Base-by-base conservation (phyloP, 2,888 invertebrate species). In the Philaethria dido region DNA sequence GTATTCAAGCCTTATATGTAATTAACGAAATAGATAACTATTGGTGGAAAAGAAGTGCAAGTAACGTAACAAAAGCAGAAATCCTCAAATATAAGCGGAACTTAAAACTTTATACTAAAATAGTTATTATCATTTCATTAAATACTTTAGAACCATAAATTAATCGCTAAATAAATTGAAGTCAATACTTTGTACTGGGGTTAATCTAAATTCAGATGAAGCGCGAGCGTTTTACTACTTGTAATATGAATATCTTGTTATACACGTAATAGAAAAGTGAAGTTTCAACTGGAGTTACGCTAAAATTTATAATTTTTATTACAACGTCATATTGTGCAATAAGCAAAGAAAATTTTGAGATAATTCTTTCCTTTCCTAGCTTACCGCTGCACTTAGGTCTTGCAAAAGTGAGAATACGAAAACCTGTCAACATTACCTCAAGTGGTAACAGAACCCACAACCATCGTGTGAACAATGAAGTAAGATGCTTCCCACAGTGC, bases 181-280 rank as follows among this genome's bases (percentile, higher is more conserved):
- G 25, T 45, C 20, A 20, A 8, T 33, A 33, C 60, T 60, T 60
- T 45, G 33, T 20, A 33, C 47, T 47, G 18, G 45, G n/a, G 60
- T 60, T 60, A 60, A 60, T 60, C 33, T 60, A 45, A 60, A 60
- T 60, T 29, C 60, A 33, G 29, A 60, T 60, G 60, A 44, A 29
- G 18, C 60, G 45, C 25, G 13, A 60, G 45, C 44, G 16, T 57
- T 33, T 45, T 45, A 44, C 14, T 33, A 44, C 60, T 45, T 45
- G 14, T 13, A 45, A 45, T 33, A 60, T 60, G 45, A 45, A 29
- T 60, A 60, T 45, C 60, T 45, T 44, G 45, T 45, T 60, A 45
- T 29, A 3, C 60, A 57, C 20, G 14, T 39, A 39, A 57, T 22
- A 3, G 14, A 18, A 39, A 18, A 52, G 29, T 33, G 3, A 39